These are phyloP conservation scores for Caretta caretta DNA, from an alignment of 2,113 vertebrate genomes.

Conservation along the genomic window DNA sequence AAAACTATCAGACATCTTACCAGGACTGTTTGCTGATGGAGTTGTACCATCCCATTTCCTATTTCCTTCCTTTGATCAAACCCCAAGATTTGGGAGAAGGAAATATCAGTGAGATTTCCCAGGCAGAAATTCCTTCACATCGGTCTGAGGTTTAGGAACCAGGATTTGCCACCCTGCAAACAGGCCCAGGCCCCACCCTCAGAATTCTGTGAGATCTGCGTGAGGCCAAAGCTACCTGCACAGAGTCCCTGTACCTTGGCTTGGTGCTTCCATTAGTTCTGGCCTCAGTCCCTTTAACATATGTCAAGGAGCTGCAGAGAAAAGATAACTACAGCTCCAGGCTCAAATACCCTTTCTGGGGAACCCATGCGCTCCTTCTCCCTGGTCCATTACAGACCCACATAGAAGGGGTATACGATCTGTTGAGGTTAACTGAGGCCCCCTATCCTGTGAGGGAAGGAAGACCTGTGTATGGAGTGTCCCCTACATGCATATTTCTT, in stretches of 20 bases:
- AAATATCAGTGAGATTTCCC: not conserved
- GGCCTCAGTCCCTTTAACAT: not conserved
- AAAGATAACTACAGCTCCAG: not conserved
- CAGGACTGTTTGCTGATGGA: not conserved
- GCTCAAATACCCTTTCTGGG: not conserved
- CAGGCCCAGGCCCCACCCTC: not conserved
- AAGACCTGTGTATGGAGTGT: not conserved
- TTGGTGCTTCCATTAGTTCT: not conserved
- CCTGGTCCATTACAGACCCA: not conserved
- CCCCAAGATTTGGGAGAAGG: not conserved
- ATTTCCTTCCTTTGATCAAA: not conserved
- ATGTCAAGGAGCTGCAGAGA: not conserved
- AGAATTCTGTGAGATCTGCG: not conserved
- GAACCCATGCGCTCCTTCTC: not conserved
- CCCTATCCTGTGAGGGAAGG: not conserved
- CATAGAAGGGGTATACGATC: not conserved
- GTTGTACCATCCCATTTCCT: not conserved
- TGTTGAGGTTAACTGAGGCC: not conserved
- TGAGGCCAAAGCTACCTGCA: conserved; percentile 5
- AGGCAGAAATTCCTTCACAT: not conserved
- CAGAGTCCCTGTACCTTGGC: not conserved
- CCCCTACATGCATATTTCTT: conserved; percentile 12
- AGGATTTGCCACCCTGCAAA: not conserved
- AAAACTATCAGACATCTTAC: not conserved
- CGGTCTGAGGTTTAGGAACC: not conserved